A percentile compares a stretch with the other conserved stretches of the same genome.
phyloP scores from a whole-genome alignment of 1,140 invertebrate genomes.

The Psilanteris sp. region DNA sequence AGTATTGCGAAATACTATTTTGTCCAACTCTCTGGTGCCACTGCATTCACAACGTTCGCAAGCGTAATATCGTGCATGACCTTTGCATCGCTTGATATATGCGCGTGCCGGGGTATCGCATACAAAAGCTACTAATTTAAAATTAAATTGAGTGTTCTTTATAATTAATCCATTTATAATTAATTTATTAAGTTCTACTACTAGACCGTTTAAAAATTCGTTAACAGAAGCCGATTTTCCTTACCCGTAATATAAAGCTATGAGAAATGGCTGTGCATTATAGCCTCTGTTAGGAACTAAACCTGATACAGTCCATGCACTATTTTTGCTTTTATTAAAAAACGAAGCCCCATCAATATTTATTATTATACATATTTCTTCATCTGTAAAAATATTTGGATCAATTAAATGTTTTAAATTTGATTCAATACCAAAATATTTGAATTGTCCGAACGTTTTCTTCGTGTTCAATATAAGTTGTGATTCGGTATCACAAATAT shows the following conservation, averaged over 20 bases:
- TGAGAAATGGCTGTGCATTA: constrained; percentile 34
- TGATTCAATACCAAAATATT: constrained; percentile 26
- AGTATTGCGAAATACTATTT: no score
- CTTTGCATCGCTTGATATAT: constrained; percentile 39
- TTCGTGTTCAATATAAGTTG: constrained; percentile 12
- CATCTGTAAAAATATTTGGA: constrained; percentile 13
- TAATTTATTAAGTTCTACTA: constrained; percentile 33
- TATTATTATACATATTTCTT: constrained; percentile 22
- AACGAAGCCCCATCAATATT: constrained; percentile 35
- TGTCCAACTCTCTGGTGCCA: no score
- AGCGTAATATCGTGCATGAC: constrained; percentile 15
- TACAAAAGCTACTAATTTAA: constrained; percentile 22
- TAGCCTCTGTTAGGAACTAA: constrained; percentile 14
- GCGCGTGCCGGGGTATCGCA: constrained; percentile 50
- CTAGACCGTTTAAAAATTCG: constrained; percentile 28
- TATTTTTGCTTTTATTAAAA: constrained; percentile 9
- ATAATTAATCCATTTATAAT: constrained; percentile 12
- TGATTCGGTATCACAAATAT: neutral
- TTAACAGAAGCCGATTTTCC: constrained; percentile 23
- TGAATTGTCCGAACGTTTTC: constrained; percentile 30
- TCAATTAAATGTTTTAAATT: constrained; percentile 13
- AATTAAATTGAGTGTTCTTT: neutral
- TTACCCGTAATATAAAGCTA: constrained; percentile 38
- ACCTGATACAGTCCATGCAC: constrained; percentile 32
- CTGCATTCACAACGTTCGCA: no score